Evolutionary conservation across 2,888 invertebrate genomes (phyloP), one percentile per base, ranked within the genome.

Genomic region (Tortrix viridana): DNA sequence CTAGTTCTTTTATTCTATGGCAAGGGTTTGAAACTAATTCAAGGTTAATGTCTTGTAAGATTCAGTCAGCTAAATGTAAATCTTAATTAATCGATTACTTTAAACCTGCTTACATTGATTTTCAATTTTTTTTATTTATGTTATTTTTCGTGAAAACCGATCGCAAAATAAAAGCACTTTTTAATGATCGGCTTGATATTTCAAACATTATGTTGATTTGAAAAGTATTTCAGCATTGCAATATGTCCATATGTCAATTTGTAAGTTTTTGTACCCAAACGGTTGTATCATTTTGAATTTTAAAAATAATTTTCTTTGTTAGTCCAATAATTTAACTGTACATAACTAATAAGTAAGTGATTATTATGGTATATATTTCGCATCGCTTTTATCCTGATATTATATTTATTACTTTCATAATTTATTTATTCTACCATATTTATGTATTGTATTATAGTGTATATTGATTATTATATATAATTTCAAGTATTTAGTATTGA

Each of bases 251-350:
- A n/a, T 49, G 38, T 59, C 52, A 32, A 58, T 47, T 20, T 56
- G 48, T 59, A 20, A 43, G 18, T 18, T n/a, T 54, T 46, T 56
- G 62, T 57, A 62, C 56, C 63, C 53, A 38, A 6, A 58, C 38
- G 52, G 63, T 58, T 58, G 18, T 63, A 63, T 63, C 58, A 63
- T 53, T 63, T 44, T 41, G 44, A 14, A 43, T 14, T 46, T 53
- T 12, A 32, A 2, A 49, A 37, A 26, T 23, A 47, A 26, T 60
- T 37, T 49, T 49, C 37, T 62, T 62, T 50, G 7, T 54, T 56
- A 57, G 62, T 47, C 20, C 46, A 16, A 50, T 56, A 47, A 41
- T 43, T 20, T 43, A 58, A 47, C 46, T 63, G 63, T 63, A 63
- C 48, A 63, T 63, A 52, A 47, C 53, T 32, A 48, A 47, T 32